Conservation (phyloP, 2,888 invertebrate genomes). For the Nomada fucata region DNA sequence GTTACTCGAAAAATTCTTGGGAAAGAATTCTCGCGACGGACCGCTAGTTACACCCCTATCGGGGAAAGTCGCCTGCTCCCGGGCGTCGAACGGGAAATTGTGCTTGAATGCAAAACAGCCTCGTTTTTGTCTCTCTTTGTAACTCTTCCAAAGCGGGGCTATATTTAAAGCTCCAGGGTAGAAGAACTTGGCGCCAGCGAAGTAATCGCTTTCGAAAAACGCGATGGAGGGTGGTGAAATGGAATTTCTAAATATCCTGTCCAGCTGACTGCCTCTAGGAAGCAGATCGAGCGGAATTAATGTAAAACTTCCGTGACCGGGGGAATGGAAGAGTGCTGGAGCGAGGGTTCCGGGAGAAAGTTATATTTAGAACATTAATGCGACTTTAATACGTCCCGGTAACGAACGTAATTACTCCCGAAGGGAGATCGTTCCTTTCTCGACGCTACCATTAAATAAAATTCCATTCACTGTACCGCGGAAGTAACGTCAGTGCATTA, state of each 20-base stretch:
- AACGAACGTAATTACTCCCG: conserved; percentile 54
- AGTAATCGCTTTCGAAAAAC: conserved; percentile 29
- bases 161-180: not conserved
- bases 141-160: not conserved
- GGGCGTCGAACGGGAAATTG: conserved; percentile 48
- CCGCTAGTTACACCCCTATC: conserved; percentile 66
- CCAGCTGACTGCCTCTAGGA: conserved; percentile 42
- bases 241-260: conserved; percentile 47
- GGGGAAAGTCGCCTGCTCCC: conserved; percentile 28
- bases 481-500: not conserved
- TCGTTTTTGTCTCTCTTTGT: not conserved
- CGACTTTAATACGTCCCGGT: conserved; percentile 56
- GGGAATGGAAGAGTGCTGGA: conserved; percentile 47
- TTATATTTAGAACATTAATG: conserved; percentile 59
- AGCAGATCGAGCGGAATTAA: conserved; percentile 61
- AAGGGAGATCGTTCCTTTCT: conserved; percentile 11
- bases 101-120: conserved; percentile 3
- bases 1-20: too few species aligned
- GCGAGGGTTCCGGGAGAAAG: conserved; percentile 48
- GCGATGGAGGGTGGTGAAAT: conserved; percentile 16
- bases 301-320: conserved; percentile 68
- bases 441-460: not conserved
- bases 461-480: not conserved
- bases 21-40: too few species aligned
- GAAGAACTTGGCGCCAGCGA: not conserved